Evolutionary conservation across 2,797 vertebrate species (phyloP).

Genomic region (Pangasius krempfi): DNA sequence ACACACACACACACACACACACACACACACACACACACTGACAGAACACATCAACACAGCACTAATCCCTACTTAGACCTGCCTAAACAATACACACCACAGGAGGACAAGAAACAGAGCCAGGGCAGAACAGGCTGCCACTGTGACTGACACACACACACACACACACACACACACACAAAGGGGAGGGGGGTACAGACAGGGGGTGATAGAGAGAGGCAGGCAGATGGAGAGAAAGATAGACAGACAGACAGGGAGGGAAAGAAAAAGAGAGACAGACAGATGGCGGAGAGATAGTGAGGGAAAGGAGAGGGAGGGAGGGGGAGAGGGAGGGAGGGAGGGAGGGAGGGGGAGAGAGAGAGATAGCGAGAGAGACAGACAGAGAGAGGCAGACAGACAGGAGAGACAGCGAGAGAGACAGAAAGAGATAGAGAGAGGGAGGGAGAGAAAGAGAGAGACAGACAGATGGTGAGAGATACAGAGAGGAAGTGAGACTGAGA

Average conservation of each 20-base stretch:
- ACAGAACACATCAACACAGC: constrained; percentile 71
- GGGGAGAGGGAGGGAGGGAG: neutral
- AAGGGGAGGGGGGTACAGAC: too few species aligned
- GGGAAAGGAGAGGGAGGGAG: neutral
- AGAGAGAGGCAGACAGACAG: neutral
- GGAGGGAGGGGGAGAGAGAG: neutral
- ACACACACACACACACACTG: constrained; percentile 50
- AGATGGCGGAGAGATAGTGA: neutral
- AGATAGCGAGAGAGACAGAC: neutral
- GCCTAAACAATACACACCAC: constrained; percentile 69
- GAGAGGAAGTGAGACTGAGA: neutral
- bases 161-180: neutral
- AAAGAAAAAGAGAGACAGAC: neutral
- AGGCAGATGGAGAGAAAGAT: neutral
- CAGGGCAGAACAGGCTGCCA: constrained; percentile 43
- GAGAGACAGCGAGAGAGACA: neutral
- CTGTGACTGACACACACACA: constrained; percentile 11
- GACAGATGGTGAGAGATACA: neutral
- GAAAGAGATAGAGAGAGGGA: neutral
- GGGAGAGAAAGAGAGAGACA: neutral
- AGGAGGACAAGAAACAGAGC: constrained; percentile 38
- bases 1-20: constrained; percentile 6
- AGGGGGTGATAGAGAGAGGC: neutral
- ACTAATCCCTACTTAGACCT: constrained; percentile 74
- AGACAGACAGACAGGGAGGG: neutral